Evolutionary conservation across 2,113 vertebrate species (phyloP).

Genomic region (Myanophis thanlyinensis): DNA sequence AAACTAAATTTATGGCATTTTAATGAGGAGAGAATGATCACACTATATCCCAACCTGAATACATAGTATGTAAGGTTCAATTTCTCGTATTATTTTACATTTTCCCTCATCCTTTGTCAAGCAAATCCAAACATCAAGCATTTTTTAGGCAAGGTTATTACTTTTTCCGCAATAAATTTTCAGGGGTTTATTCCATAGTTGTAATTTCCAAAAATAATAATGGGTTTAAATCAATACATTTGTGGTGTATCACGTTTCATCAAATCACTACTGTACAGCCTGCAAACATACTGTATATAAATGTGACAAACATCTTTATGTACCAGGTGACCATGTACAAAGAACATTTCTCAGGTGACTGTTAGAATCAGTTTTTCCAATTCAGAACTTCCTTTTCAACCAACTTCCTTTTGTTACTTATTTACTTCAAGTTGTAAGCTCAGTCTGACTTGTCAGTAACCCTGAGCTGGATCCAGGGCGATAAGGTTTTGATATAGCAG

Average conservation of each 20-base stretch:
- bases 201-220: background rate
- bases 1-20: background rate
- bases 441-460: background rate
- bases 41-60: background rate
- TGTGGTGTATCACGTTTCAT: background rate
- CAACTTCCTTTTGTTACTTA: background rate
- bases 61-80: background rate
- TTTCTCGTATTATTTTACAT: background rate
- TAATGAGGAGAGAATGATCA: background rate
- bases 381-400: background rate
- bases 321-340: background rate
- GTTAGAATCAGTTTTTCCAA: background rate
- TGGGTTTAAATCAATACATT: background rate
- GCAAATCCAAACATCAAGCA: background rate
- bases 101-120: background rate
- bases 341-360: background rate
- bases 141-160: background rate
- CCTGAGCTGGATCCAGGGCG: background rate
- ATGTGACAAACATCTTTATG: background rate
- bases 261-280: background rate
- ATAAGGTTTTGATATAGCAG: background rate
- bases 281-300: background rate
- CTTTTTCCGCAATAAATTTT: background rate
- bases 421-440: background rate
- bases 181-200: background rate